phyloP scores from a whole-genome alignment of 1,140 invertebrate species.

The Ephestia elutella region DNA sequence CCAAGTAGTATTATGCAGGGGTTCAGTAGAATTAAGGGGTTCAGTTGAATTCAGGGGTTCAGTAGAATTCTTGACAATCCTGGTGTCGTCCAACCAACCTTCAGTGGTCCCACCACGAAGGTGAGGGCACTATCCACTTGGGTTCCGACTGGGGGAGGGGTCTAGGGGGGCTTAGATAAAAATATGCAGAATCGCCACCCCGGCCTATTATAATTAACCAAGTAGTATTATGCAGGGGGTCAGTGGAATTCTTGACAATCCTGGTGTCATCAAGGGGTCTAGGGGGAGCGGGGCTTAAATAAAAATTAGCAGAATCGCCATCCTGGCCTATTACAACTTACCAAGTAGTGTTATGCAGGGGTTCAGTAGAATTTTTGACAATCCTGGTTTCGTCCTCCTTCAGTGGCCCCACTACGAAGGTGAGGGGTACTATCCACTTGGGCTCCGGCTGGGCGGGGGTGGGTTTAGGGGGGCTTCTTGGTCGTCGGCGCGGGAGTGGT shows the following conservation, averaged over 20 bases:
- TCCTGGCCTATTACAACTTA: slow-evolving; percentile 31
- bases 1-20: slow-evolving; percentile 53
- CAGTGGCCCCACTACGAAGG: slow-evolving; percentile 51
- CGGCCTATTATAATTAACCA: too few species aligned
- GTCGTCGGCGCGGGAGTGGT: slow-evolving; percentile 36
- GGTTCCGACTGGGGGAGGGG: slow-evolving; percentile 39
- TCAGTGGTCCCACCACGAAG: slow-evolving; percentile 49
- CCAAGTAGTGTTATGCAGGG: slow-evolving; percentile 52
- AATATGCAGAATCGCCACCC: too few species aligned
- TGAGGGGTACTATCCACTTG: slow-evolving; percentile 59
- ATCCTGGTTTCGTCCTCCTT: slow-evolving; percentile 31
- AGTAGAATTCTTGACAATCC: too few species aligned
- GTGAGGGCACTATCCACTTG: slow-evolving; percentile 62
- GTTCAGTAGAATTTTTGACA: slow-evolving; percentile 40
- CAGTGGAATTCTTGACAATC: too few species aligned
- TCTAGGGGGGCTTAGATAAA: too few species aligned
- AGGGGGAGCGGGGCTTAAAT: too few species aligned
- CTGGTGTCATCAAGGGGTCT: too few species aligned
- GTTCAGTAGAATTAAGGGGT: too few species aligned
- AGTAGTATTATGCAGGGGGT: too few species aligned
- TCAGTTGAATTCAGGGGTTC: too few species aligned
- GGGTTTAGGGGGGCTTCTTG: slow-evolving; percentile 25
- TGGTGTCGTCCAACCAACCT: too few species aligned
- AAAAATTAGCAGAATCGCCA: too few species aligned
- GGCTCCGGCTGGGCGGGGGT: slow-evolving; percentile 43